Conservation (phyloP, 2,113 vertebrate species). For the Proterorhinus semilunaris region DNA sequence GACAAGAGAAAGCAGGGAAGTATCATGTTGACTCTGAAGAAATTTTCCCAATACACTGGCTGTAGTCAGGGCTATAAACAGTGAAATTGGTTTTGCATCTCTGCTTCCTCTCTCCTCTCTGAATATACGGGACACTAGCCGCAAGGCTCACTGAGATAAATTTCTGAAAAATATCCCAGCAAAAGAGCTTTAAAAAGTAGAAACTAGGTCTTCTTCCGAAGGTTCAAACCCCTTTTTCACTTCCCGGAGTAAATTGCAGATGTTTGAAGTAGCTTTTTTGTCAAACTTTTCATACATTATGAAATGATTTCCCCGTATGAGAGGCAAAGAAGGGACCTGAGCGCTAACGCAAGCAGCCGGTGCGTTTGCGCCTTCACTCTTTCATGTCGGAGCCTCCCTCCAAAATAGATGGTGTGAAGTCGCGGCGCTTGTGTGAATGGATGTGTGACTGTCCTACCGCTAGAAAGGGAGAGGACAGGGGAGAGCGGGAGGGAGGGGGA, state of each 20-base stretch:
- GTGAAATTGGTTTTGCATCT: background rate
- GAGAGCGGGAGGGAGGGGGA: background rate
- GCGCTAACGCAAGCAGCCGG: background rate
- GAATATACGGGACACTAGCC: background rate
- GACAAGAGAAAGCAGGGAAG: too few species aligned
- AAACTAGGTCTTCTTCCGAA: background rate
- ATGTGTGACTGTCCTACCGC: slow-evolving; percentile 40
- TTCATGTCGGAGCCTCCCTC: slow-evolving; percentile 19
- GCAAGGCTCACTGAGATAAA: background rate
- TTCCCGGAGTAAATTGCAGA: background rate
- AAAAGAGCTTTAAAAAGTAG: background rate
- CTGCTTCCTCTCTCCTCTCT: background rate
- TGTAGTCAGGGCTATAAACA: background rate
- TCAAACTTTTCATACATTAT: background rate
- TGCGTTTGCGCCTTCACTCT: slow-evolving; percentile 17
- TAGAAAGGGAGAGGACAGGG: background rate
- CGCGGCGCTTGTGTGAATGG: slow-evolving; percentile 32
- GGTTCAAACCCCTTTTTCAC: background rate
- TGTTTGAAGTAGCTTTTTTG: slow-evolving; percentile 3
- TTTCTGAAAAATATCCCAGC: background rate
- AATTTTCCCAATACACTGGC: background rate
- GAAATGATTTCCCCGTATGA: background rate
- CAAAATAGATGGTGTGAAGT: slow-evolving; percentile 63
- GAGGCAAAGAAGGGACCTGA: background rate
- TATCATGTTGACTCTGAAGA: background rate